phyloP scores from a whole-genome alignment of 2,888 invertebrate species.

The Drosophila longiperda region DNA sequence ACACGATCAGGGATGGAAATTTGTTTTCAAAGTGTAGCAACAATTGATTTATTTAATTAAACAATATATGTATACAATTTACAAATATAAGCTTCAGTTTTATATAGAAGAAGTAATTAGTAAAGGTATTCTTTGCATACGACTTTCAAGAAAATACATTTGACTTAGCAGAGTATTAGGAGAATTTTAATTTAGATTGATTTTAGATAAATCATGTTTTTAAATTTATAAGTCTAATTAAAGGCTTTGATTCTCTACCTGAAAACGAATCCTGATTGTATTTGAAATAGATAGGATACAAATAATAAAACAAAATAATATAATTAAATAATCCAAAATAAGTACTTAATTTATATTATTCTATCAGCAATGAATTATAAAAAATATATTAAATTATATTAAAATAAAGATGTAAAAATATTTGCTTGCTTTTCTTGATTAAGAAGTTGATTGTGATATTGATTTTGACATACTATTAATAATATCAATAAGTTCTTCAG shows the following conservation, averaged over 20 bases:
- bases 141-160: neutral
- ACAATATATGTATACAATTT: conserved; percentile 5
- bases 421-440: neutral
- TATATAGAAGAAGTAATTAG: neutral
- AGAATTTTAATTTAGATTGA: too few relatives aligned
- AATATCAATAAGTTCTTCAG: neutral
- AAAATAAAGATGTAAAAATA: neutral
- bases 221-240: neutral
- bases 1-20: conserved; percentile 46
- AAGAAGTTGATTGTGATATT: neutral
- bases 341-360: too few relatives aligned
- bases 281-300: neutral
- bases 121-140: neutral
- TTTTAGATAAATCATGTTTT: too few relatives aligned
- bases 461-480: neutral
- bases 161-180: too few relatives aligned
- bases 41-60: neutral
- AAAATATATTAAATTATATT: too few relatives aligned
- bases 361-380: too few relatives aligned
- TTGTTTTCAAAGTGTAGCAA: neutral
- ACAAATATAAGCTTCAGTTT: neutral
- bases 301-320: neutral
- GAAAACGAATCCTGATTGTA: neutral
- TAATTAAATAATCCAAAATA: neutral
- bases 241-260: neutral